Percentiles rank a stretch among this genome's conserved stretches.
These are phyloP conservation scores for Drosophila putrida DNA, from an alignment of 2,888 invertebrate species.

Conservation along the genomic window DNA sequence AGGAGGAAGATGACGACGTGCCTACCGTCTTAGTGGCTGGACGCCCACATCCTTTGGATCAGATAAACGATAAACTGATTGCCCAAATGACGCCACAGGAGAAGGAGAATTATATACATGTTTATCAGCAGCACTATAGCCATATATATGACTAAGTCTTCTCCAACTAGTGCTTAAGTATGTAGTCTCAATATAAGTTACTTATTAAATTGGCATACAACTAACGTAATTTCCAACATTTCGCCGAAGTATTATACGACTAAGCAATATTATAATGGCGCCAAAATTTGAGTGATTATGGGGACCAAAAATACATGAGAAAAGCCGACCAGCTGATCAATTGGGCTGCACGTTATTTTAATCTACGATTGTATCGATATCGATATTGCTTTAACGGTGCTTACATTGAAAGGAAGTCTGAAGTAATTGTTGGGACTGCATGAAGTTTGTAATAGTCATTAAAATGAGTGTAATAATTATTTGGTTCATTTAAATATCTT, in stretches of 20 bases:
- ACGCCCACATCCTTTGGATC: conserved; percentile 91
- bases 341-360: not conserved
- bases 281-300: conserved; percentile 21
- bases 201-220: conserved; percentile 29
- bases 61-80: conserved; percentile 94
- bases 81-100: conserved; percentile 96
- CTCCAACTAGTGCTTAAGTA: conserved; percentile 25
- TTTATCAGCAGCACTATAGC: conserved; percentile 97
- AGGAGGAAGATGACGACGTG: conserved; percentile 87
- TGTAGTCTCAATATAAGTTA: conserved; percentile 49
- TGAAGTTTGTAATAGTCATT: too few relatives aligned
- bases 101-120: conserved; percentile 96
- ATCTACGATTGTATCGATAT: too few relatives aligned
- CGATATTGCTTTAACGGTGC: too few relatives aligned
- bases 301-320: not conserved
- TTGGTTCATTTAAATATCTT: too few relatives aligned
- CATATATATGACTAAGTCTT: conserved; percentile 91
- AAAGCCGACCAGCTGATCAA: conserved; percentile 22
- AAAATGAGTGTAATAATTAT: too few relatives aligned
- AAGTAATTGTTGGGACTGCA: too few relatives aligned
- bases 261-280: conserved; percentile 18
- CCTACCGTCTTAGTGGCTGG: conserved; percentile 94
- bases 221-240: not conserved
- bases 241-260: not conserved
- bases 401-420: too few relatives aligned